Conservation (phyloP, 1,140 invertebrate genomes). For the Trinorchestia longiramus region DNA sequence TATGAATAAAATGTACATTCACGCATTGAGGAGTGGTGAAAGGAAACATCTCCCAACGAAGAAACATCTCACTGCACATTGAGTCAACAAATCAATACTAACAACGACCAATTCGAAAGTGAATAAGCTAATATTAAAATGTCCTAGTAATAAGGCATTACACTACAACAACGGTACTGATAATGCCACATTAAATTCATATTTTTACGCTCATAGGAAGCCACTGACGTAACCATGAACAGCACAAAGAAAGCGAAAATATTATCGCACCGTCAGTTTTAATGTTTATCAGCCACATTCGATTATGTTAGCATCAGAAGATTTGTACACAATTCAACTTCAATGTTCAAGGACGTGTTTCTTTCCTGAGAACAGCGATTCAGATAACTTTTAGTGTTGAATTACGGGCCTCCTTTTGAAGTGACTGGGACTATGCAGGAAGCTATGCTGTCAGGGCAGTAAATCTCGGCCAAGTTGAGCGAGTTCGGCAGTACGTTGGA, state of each 20-base stretch:
- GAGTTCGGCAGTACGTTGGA: background rate
- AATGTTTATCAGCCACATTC: too few relatives aligned
- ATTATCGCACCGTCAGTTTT: too few relatives aligned
- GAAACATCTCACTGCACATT: background rate
- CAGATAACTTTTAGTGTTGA: background rate
- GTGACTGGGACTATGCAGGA: background rate
- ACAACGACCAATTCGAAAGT: background rate
- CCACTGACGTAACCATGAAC: background rate
- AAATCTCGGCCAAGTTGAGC: background rate
- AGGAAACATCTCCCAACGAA: background rate
- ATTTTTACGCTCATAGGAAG: background rate
- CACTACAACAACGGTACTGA: too few relatives aligned
- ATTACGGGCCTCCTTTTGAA: background rate
- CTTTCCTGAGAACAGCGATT: background rate
- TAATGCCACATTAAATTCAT: background rate
- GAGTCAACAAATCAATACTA: background rate
- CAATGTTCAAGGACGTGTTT: background rate
- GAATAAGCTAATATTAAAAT: background rate
- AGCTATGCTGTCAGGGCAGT: background rate
- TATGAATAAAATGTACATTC: too few relatives aligned
- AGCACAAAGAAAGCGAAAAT: background rate
- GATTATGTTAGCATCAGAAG: too few relatives aligned
- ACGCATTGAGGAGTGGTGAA: too few relatives aligned
- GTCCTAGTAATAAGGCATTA: background rate
- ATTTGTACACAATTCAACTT: too few relatives aligned